These are phyloP conservation scores for Magallana nippona DNA, from an alignment of 2,888 invertebrate genomes.

Conservation along the genomic window DNA sequence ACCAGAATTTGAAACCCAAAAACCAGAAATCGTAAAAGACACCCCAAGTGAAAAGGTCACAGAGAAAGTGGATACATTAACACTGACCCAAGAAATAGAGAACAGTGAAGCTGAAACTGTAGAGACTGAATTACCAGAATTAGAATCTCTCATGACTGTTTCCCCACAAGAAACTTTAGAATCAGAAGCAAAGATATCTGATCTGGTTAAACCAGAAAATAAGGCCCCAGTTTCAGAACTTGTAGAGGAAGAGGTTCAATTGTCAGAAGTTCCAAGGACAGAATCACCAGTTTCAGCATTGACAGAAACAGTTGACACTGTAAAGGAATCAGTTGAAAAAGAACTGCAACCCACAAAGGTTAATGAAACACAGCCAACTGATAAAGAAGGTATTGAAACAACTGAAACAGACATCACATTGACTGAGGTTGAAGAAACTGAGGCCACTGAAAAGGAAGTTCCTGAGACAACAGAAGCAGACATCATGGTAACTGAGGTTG, in stretches of 20 bases:
- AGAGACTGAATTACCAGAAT: background rate
- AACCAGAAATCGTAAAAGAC: background rate
- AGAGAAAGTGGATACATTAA: background rate
- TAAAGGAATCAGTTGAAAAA: background rate
- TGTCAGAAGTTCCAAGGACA: background rate
- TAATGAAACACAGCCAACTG: background rate
- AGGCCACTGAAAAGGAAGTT: background rate
- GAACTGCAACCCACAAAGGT: background rate
- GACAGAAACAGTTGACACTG: background rate
- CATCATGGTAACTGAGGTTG: background rate
- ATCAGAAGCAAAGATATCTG: background rate
- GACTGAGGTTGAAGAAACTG: background rate
- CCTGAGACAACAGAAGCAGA: background rate
- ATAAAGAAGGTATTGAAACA: background rate
- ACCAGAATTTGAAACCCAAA: conserved; percentile 20
- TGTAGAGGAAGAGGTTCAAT: background rate
- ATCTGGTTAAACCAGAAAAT: too few relatives aligned
- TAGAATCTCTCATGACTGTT: background rate
- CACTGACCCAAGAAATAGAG: background rate
- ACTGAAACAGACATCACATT: background rate
- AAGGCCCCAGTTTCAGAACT: background rate
- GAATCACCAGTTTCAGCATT: background rate
- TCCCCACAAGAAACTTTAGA: background rate
- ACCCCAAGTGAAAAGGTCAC: background rate
- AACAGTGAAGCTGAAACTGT: background rate